Evolutionary conservation across 2,888 invertebrate genomes (phyloP).

Genomic region (Stenodera caucasica): DNA sequence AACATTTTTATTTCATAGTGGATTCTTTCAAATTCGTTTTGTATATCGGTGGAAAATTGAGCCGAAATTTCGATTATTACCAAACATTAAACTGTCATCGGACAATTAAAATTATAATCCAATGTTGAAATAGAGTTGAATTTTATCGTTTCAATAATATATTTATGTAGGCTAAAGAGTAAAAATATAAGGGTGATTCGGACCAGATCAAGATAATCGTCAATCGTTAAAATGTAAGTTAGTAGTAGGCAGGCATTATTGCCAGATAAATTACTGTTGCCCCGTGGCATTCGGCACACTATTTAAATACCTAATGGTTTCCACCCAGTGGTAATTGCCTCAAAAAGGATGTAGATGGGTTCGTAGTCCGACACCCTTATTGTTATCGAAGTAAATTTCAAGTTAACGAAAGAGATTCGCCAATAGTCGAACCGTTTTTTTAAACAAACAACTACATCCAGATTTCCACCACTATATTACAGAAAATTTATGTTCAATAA

Average conservation of each 20-base stretch:
- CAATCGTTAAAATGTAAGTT: constrained; percentile 33
- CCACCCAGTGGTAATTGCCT: constrained; percentile 46
- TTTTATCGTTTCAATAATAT: background rate
- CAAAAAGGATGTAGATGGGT: constrained; percentile 33
- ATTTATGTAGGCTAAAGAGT: background rate
- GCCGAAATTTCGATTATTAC: background rate
- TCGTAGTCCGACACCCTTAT: constrained; percentile 6
- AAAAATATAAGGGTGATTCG: constrained; percentile 19
- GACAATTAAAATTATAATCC: background rate
- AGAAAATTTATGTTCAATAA: too few relatives aligned
- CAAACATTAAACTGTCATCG: constrained; percentile 2
- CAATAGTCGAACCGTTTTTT: background rate
- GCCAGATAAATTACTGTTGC: constrained; percentile 39
- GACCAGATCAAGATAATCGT: constrained; percentile 17
- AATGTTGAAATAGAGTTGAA: too few relatives aligned
- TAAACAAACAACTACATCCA: too few relatives aligned
- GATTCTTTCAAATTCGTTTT: constrained; percentile 43
- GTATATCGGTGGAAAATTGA: constrained; percentile 46
- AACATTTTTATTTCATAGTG: constrained; percentile 55
- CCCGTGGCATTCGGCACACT: constrained; percentile 44
- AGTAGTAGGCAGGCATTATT: constrained; percentile 37
- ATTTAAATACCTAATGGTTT: constrained; percentile 46
- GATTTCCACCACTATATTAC: too few relatives aligned
- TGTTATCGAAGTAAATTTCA: constrained; percentile 6
- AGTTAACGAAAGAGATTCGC: constrained; percentile 2